These are phyloP conservation scores for Planococcus citri DNA, from an alignment of 1,140 invertebrate genomes.

Conservation along the genomic window DNA sequence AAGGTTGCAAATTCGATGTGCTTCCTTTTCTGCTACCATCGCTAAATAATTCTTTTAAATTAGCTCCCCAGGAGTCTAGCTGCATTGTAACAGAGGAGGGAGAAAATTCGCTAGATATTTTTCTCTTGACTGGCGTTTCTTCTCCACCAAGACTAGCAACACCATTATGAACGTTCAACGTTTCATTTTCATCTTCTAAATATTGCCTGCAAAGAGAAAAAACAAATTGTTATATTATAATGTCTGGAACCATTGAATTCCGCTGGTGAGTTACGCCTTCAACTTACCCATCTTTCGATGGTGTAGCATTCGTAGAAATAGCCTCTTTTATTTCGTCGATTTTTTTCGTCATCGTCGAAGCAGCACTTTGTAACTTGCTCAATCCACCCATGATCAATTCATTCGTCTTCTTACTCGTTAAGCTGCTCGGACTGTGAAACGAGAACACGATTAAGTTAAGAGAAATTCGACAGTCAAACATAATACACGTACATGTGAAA, in stretches of 20 bases:
- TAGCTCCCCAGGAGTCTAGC: slow-evolving; percentile 31
- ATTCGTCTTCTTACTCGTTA: slow-evolving; percentile 75
- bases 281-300: slow-evolving; percentile 46
- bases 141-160: slow-evolving; percentile 9
- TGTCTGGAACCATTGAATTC: too few species aligned
- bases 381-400: slow-evolving; percentile 73
- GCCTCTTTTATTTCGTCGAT: slow-evolving; percentile 87
- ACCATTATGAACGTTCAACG: neutral
- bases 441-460: neutral
- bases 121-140: slow-evolving; percentile 24
- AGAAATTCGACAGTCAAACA: too few species aligned
- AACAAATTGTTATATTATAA: neutral
- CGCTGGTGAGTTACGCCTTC: too few species aligned
- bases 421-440: slow-evolving; percentile 51
- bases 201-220: neutral
- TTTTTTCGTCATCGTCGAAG: slow-evolving; percentile 72
- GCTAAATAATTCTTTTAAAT: slow-evolving; percentile 30
- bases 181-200: neutral
- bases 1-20: slow-evolving; percentile 31
- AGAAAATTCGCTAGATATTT: slow-evolving; percentile 32
- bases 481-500: neutral
- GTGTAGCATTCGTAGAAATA: slow-evolving; percentile 72
- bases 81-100: slow-evolving; percentile 28
- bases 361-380: slow-evolving; percentile 72
- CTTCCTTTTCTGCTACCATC: slow-evolving; percentile 33